phyloP scores from a whole-genome alignment of 2,888 invertebrate species.

The Sicus ferrugineus region DNA sequence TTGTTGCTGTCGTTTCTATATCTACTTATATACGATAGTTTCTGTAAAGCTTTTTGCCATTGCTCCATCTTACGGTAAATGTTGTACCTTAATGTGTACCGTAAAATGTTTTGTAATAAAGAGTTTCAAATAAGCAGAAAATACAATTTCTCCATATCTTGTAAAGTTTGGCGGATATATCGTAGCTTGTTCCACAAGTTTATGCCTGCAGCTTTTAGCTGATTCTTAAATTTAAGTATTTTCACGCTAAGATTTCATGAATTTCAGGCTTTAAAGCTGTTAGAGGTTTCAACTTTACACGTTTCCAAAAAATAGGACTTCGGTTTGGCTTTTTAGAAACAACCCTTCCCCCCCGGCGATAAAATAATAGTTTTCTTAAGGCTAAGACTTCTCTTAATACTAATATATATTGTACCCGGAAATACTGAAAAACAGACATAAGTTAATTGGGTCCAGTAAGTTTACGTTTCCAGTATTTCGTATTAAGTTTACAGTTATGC shows the following conservation, averaged over 20 bases:
- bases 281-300: constrained; percentile 9
- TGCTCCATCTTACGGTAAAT: constrained; percentile 32
- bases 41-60: constrained; percentile 45
- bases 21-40: no score
- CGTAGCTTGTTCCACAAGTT: constrained; percentile 27
- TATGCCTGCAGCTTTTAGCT: background rate
- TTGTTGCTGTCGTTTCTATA: background rate
- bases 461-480: constrained; percentile 26
- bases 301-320: no score
- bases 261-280: constrained; percentile 24
- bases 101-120: constrained; percentile 23
- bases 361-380: background rate
- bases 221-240: background rate
- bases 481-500: no score
- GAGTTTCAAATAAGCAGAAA: constrained; percentile 13
- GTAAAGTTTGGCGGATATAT: constrained; percentile 29
- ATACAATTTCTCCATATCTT: constrained; percentile 25
- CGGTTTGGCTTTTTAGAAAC: no score
- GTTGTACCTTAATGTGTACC: background rate
- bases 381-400: background rate
- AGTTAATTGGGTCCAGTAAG: constrained; percentile 21
- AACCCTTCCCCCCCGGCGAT: no score
- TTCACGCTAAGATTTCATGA: background rate
- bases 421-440: no score
- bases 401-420: background rate